Base-by-base conservation (phyloP, 1,140 invertebrate species). In the Leptinotarsa lineolata region DNA sequence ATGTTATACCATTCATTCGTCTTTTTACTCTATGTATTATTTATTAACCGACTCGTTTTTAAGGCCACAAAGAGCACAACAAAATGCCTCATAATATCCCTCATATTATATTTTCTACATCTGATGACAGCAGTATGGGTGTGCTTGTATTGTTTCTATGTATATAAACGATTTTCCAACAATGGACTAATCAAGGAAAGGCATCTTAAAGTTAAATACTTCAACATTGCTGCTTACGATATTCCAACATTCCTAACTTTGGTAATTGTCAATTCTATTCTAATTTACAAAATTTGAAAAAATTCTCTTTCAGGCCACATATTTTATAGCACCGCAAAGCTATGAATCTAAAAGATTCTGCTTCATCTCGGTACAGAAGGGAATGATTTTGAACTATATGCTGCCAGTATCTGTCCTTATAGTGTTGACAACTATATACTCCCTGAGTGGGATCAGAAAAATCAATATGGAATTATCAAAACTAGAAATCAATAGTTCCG, bases 351-450 rank as follows among this genome's bases (percentile, higher is more conserved):
- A 88, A 72, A 86, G 88, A 75, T 92, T 91, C 78, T 92, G 91
- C 81, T 92, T 91, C 89, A 90, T 92, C 86, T 92, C 90, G 0
- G 88, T 92, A 24, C 89, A 91, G 80, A 89, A 90, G 80, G 91
- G 91, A 4, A 92, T 92, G 90, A 86, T 92, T 5, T 84, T 91
- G 75, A 91, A 91, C 21, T 92, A 91, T 76, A 91, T 92, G 87
- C 84, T 90, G 18, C 91, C 91, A 21, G 87, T 90, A 0, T 90
- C 89, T 76, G 82, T 88, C 24, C 82, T 92, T 16, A 91, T 92
- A 60, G 79, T 91, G 61, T 85, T 90, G 69, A 90, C 87, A 68
- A 89, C 88, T 4, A 82, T 84, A 8, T 83, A 82, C 44, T 81
- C 81, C 8, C 74, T 84, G 59, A 84, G 81, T 70, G 83, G 83